Evolutionary conservation across 2,113 vertebrate genomes (phyloP).

Genomic region (Rhizomys pruinosus): DNA sequence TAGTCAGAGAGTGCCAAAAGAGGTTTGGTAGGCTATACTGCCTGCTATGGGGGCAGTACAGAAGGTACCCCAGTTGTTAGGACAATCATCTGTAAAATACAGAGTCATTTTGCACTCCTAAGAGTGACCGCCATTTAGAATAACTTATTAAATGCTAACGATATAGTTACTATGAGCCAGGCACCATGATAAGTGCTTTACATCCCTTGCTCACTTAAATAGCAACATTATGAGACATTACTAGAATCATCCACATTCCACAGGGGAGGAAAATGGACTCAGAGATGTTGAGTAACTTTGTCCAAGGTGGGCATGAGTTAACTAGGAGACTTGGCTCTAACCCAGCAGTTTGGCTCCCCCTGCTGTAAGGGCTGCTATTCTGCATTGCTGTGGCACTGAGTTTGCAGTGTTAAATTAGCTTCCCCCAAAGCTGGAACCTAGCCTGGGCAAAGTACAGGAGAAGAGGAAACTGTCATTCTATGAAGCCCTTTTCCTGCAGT

Average conservation of each 20-base stretch:
- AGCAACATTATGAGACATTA: neutral
- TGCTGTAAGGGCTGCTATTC: neutral
- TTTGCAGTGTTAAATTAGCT: neutral
- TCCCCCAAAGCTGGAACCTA: neutral
- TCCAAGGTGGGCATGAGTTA: neutral
- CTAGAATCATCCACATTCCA: neutral
- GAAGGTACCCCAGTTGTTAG: neutral
- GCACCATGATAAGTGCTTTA: neutral
- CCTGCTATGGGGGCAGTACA: neutral
- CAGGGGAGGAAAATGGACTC: neutral
- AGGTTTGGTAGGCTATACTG: neutral
- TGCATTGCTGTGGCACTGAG: neutral
- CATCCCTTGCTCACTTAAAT: neutral
- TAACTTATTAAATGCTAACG: constrained; percentile 8
- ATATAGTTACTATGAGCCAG: neutral
- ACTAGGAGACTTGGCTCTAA: neutral
- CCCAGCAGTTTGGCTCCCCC: neutral
- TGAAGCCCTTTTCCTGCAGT: neutral
- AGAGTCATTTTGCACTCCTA: neutral
- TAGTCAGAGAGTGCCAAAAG: neutral
- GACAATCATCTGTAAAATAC: neutral
- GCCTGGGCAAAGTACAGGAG: neutral
- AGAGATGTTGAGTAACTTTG: neutral
- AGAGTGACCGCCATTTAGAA: neutral
- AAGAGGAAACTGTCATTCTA: neutral